Evolutionary conservation across 2,797 vertebrate genomes (phyloP).

Genomic region (Onychomys arenicola): DNA sequence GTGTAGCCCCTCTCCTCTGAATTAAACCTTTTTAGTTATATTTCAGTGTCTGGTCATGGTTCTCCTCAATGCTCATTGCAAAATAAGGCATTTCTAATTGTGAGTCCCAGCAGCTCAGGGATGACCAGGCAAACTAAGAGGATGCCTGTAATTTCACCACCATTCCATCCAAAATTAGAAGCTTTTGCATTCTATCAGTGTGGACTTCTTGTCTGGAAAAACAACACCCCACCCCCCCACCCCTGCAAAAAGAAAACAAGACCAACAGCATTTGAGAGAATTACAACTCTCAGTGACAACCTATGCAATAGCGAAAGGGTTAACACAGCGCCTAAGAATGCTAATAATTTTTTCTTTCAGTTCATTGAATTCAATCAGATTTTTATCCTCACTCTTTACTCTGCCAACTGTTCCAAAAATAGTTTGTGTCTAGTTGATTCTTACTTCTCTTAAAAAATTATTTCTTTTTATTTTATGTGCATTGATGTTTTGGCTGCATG

Average conservation of each 20-base stretch:
- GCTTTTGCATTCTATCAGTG: background rate
- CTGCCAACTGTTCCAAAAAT: constrained; percentile 15
- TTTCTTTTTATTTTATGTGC: background rate
- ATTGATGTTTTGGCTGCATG: background rate
- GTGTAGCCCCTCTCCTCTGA: background rate
- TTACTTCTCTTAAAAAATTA: background rate
- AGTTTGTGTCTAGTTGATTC: background rate
- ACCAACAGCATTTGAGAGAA: background rate
- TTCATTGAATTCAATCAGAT: constrained; percentile 14
- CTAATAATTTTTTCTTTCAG: constrained; percentile 25
- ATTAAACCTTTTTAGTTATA: background rate
- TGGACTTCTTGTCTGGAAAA: constrained; percentile 22
- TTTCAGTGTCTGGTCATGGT: background rate
- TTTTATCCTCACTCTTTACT: constrained; percentile 39
- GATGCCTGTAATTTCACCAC: constrained; percentile 14
- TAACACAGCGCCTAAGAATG: background rate
- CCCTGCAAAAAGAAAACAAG: background rate
- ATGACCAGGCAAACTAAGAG: constrained; percentile 19
- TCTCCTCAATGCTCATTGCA: background rate
- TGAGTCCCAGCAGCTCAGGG: background rate
- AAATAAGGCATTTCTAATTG: constrained; percentile 37
- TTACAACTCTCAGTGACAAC: background rate
- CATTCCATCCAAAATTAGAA: background rate
- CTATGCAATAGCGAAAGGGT: too few species aligned
- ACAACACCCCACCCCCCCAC: background rate